Percentiles rank a stretch among this genome's conserved stretches.
Evolutionary conservation across 2,888 invertebrate genomes (phyloP).

Genomic region (Dromius quadrimaculatus): DNA sequence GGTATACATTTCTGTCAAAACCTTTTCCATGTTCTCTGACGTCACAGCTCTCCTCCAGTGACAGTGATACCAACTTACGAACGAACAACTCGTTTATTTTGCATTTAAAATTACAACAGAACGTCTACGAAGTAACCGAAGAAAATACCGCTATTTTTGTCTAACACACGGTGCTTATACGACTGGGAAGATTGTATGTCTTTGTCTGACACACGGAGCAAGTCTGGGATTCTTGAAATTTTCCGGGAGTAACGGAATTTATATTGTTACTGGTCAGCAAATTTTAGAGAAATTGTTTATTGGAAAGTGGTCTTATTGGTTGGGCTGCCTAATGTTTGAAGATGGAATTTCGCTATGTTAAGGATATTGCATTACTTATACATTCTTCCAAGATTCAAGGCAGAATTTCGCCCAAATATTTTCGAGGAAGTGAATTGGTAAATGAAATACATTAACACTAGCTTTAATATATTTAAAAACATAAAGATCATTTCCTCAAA

Average conservation of each 20-base stretch:
- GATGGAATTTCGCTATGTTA: too few relatives aligned
- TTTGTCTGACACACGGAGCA: background rate
- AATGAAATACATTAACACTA: too few relatives aligned
- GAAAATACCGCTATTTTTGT: background rate
- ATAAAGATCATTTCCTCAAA: too few relatives aligned
- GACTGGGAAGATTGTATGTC: background rate
- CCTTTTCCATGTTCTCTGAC: conserved; percentile 37
- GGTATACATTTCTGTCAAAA: background rate
- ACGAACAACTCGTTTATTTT: conserved; percentile 43
- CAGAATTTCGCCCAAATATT: too few relatives aligned
- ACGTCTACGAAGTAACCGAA: conserved; percentile 8
- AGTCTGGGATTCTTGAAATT: conserved; percentile 39
- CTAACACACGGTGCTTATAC: background rate
- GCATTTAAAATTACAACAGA: conserved; percentile 43
- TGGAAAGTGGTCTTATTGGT: conserved; percentile 47
- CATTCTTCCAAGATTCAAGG: too few relatives aligned
- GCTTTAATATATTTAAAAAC: too few relatives aligned
- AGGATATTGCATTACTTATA: too few relatives aligned
- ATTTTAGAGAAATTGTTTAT: conserved; percentile 32
- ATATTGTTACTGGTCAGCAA: conserved; percentile 48
- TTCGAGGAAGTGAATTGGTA: too few relatives aligned
- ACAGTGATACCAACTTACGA: conserved; percentile 21
- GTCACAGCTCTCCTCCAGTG: conserved; percentile 31
- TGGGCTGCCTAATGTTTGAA: too few relatives aligned
- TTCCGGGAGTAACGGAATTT: conserved; percentile 43